Percentiles rank a stretch among this genome's conserved stretches.
phyloP scores from a whole-genome alignment of 2,888 invertebrate genomes.

The Meliscaeva auricollis region DNA sequence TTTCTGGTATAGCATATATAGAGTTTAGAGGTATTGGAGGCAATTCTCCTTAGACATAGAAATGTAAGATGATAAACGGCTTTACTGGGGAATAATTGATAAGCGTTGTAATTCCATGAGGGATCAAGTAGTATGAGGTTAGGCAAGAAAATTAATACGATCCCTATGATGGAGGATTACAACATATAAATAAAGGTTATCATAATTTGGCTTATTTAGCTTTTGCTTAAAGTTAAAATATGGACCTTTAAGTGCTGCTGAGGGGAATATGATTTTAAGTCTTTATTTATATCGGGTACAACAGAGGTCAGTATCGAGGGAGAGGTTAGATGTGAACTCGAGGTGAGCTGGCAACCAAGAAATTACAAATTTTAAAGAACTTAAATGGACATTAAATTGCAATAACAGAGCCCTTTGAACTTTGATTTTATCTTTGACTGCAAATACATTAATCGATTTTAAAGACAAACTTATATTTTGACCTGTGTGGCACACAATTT shows the following conservation, averaged over 20 bases:
- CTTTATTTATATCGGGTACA: not conserved
- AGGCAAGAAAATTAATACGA: conserved; percentile 42
- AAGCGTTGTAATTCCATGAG: conserved; percentile 69
- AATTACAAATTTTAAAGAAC: too few species aligned
- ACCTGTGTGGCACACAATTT: too few species aligned
- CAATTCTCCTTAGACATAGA: conserved; percentile 19
- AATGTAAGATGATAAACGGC: conserved; percentile 65
- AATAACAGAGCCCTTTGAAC: too few species aligned
- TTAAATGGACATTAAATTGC: too few species aligned
- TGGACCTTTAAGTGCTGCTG: not conserved
- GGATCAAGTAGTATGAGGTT: conserved; percentile 59
- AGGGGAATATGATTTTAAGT: not conserved
- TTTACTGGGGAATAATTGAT: conserved; percentile 71
- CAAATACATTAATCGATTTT: too few species aligned
- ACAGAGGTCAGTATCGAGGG: too few species aligned
- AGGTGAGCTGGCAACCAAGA: too few species aligned
- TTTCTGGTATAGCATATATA: conserved; percentile 18
- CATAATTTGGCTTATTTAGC: conserved; percentile 45
- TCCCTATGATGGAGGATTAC: conserved; percentile 53
- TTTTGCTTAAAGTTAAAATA: not conserved
- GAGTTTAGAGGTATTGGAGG: too few species aligned
- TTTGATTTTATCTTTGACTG: too few species aligned
- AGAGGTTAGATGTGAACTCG: too few species aligned
- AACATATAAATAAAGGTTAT: conserved; percentile 65
- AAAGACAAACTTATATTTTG: too few species aligned